phyloP scores from a whole-genome alignment of 2,888 invertebrate species.

The Choristoneura rosaceana region DNA sequence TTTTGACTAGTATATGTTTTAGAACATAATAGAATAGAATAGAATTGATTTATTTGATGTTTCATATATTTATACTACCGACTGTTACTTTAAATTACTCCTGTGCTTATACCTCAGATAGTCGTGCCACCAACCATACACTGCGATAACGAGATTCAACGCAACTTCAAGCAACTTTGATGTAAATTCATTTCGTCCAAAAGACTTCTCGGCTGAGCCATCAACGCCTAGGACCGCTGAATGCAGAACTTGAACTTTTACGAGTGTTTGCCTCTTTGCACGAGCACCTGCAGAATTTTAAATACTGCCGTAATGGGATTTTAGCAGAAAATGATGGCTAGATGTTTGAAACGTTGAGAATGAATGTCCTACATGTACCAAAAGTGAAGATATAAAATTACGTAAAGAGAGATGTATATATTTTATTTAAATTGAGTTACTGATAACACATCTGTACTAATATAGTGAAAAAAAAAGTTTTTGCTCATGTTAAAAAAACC shows the following conservation, averaged over 20 bases:
- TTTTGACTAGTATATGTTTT: no score
- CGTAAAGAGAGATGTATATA: no score
- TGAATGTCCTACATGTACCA: neutral
- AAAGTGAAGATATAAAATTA: no score
- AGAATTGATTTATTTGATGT: no score
- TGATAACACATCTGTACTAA: no score
- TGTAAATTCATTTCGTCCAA: slow-evolving; percentile 32
- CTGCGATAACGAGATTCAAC: neutral
- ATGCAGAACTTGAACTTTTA: slow-evolving; percentile 30
- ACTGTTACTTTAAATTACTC: no score
- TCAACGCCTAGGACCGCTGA: slow-evolving; percentile 23
- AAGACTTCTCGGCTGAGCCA: slow-evolving; percentile 27
- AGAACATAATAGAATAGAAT: no score
- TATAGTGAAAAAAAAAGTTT: no score
- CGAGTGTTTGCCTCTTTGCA: slow-evolving; percentile 35
- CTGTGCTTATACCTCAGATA: no score
- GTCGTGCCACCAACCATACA: neutral
- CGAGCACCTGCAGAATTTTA: slow-evolving; percentile 13
- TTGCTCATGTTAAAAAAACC: no score
- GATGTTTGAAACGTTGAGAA: neutral
- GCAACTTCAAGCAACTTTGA: neutral
- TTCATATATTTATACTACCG: no score
- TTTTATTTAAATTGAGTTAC: no score
- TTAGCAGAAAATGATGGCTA: neutral
- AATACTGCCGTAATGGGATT: slow-evolving; percentile 32